These are phyloP conservation scores for Liodrosophila aerea DNA, from an alignment of 2,888 invertebrate genomes.

Conservation along the genomic window DNA sequence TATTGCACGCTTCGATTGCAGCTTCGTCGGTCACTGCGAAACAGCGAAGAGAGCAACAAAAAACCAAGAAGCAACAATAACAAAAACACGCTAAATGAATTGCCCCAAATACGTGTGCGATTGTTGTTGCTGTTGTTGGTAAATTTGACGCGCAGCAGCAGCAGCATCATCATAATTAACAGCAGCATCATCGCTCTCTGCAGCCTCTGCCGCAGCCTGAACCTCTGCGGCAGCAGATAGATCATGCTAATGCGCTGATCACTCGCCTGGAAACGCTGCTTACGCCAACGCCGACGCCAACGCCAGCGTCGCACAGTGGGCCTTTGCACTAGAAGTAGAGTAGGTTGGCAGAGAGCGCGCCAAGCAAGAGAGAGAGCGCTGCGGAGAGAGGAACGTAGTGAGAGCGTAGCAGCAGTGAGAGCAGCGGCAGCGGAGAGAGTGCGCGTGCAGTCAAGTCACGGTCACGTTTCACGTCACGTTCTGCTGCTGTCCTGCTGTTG, in stretches of 20 bases:
- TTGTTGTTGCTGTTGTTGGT: constrained; percentile 24
- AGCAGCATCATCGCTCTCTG: constrained; percentile 5
- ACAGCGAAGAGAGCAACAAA: constrained; percentile 19
- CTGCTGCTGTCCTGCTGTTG: constrained; percentile 36
- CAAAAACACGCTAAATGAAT: constrained; percentile 65
- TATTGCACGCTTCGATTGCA: constrained; percentile 68
- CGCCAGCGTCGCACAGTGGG: constrained; percentile 12
- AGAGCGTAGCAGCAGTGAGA: constrained; percentile 1
- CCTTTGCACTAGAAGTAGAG: constrained; percentile 56
- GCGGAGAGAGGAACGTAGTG: constrained; percentile 10
- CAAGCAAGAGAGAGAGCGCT: not conserved
- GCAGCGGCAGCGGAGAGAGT: constrained; percentile 11
- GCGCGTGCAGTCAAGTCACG: constrained; percentile 59
- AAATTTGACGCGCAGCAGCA: constrained; percentile 29
- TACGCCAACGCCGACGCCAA: constrained; percentile 14
- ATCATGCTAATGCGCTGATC: constrained; percentile 68
- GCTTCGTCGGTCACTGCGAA: constrained; percentile 52
- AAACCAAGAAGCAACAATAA: constrained; percentile 11
- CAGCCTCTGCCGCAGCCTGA: constrained; percentile 8
- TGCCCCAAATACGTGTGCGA: constrained; percentile 66
- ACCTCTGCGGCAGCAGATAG: constrained; percentile 9
- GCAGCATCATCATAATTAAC: constrained; percentile 34
- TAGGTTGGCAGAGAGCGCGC: constrained; percentile 38
- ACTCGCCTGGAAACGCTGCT: constrained; percentile 64
- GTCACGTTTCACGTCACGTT: constrained; percentile 75